phyloP scores from a whole-genome alignment of 2,888 invertebrate species.

The Pycnomerus fuliginosus region DNA sequence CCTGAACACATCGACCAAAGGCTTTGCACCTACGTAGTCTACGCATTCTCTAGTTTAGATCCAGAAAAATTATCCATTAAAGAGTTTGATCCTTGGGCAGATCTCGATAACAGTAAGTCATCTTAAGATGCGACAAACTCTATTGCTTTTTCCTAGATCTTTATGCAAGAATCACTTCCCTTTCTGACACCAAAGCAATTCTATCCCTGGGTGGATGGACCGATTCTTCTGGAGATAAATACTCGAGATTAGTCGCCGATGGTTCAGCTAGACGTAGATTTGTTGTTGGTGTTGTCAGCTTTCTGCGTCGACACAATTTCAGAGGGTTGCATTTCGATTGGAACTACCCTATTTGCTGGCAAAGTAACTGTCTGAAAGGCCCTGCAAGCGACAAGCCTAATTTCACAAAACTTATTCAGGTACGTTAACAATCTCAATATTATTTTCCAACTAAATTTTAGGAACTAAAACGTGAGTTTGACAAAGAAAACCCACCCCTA shows the following conservation, averaged over 20 bases:
- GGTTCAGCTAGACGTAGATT: constrained; percentile 68
- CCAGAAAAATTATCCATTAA: constrained; percentile 75
- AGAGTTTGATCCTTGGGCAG: constrained; percentile 85
- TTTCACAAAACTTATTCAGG: constrained; percentile 73
- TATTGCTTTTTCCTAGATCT: constrained; percentile 67
- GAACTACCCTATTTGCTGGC: constrained; percentile 95
- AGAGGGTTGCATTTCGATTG: constrained; percentile 89
- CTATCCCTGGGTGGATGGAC: constrained; percentile 95
- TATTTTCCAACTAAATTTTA: constrained; percentile 38
- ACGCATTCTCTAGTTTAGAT: constrained; percentile 86
- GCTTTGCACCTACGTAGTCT: constrained; percentile 85
- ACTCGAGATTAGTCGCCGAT: constrained; percentile 74
- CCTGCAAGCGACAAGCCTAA: constrained; percentile 76
- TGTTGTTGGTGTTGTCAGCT: constrained; percentile 67
- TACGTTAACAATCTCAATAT: constrained; percentile 39
- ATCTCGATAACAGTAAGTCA: constrained; percentile 80
- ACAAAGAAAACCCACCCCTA: constrained; percentile 64
- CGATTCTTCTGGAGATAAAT: constrained; percentile 86
- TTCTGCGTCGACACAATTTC: constrained; percentile 74
- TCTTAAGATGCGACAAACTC: no score
- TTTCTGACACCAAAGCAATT: constrained; percentile 66
- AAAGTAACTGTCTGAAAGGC: constrained; percentile 83
- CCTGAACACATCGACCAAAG: constrained; percentile 80
- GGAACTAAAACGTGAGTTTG: constrained; percentile 67
- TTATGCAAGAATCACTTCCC: constrained; percentile 73